Evolutionary conservation across 2,888 invertebrate species (phyloP).

Genomic region (Heliconius cydno): DNA sequence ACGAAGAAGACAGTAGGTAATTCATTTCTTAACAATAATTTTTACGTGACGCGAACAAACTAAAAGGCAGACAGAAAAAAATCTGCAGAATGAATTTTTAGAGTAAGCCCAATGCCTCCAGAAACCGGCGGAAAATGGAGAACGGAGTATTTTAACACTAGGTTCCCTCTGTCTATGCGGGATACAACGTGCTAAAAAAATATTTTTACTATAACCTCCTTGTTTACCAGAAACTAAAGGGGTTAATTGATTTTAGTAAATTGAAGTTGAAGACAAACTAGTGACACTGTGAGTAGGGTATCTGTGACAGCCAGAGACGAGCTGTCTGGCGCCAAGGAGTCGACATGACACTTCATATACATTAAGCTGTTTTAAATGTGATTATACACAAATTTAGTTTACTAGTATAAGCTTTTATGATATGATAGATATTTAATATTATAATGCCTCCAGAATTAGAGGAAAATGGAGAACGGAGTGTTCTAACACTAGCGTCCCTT

Average conservation of each 20-base stretch:
- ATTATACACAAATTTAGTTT: slow-evolving; percentile 5
- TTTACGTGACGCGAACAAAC: too few species aligned
- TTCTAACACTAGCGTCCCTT: too few species aligned
- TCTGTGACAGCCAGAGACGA: slow-evolving; percentile 26
- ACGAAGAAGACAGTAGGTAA: too few species aligned
- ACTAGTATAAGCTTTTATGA: neutral
- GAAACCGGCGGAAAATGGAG: too few species aligned
- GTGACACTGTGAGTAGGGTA: slow-evolving; percentile 14
- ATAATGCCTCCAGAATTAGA: too few species aligned
- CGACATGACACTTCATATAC: neutral
- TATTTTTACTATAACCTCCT: neutral
- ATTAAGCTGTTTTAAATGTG: slow-evolving; percentile 6
- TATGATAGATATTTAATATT: too few species aligned
- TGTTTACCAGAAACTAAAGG: neutral
- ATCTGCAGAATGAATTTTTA: too few species aligned
- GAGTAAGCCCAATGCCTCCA: too few species aligned
- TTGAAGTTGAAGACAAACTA: slow-evolving; percentile 25
- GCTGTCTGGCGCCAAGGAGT: slow-evolving; percentile 26
- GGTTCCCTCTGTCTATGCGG: neutral
- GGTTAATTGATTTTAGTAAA: slow-evolving; percentile 9
- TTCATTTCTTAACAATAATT: too few species aligned
- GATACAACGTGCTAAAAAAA: neutral
- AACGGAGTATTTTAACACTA: too few species aligned
- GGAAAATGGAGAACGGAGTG: too few species aligned
- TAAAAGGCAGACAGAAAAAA: too few species aligned